These are phyloP conservation scores for Brachionus plicatilis DNA, from an alignment of 1,140 invertebrate genomes.

Conservation along the genomic window DNA sequence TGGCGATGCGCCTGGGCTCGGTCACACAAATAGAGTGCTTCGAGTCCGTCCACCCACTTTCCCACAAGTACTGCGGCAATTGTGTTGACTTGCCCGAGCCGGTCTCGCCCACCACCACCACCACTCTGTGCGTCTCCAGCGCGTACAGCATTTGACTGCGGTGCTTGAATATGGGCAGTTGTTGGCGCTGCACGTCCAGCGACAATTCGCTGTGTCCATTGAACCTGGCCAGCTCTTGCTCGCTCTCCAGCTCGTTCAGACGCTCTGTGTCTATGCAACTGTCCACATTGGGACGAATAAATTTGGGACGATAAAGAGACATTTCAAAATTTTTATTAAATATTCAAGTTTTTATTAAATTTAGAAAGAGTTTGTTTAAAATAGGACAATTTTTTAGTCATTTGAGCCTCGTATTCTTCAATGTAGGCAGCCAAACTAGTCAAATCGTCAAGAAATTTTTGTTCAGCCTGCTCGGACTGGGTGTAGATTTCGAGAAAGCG, in stretches of 20 bases:
- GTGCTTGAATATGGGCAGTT: slow-evolving; percentile 32
- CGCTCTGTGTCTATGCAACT: background rate
- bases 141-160: slow-evolving; percentile 30
- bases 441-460: slow-evolving; percentile 16
- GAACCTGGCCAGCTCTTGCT: slow-evolving; percentile 5
- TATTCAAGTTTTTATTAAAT: slow-evolving; percentile 28
- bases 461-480: background rate
- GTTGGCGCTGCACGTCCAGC: slow-evolving; percentile 22
- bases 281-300: slow-evolving; percentile 15
- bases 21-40: slow-evolving; percentile 72
- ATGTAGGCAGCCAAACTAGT: background rate
- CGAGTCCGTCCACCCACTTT: slow-evolving; percentile 72
- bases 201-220: background rate
- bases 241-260: background rate
- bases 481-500: background rate
- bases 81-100: slow-evolving; percentile 32
- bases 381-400: background rate
- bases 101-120: slow-evolving; percentile 36
- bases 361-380: slow-evolving; percentile 32
- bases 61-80: slow-evolving; percentile 72
- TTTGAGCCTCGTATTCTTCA: background rate
- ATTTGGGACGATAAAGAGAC: background rate
- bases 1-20: slow-evolving; percentile 82
- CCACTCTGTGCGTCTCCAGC: slow-evolving; percentile 21
- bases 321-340: background rate